These are phyloP conservation scores for Vireo griseus DNA, from an alignment of 2,797 vertebrate species.

Conservation along the genomic window DNA sequence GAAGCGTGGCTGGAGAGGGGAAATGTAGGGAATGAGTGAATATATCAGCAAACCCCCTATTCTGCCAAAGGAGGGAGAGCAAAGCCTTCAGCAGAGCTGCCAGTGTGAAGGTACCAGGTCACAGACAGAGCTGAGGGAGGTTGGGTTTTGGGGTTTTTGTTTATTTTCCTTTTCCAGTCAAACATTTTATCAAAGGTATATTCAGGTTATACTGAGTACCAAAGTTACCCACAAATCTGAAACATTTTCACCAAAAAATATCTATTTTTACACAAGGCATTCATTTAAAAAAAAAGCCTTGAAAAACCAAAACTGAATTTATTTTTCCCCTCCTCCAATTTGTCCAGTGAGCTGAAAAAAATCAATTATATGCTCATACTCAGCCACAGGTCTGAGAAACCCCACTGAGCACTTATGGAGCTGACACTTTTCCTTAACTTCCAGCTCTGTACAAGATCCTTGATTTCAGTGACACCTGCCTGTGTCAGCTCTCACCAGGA, in stretches of 20 bases:
- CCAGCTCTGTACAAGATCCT: background rate
- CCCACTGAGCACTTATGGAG: background rate
- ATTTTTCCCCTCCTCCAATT: background rate
- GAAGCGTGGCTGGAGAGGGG: background rate
- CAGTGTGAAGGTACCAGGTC: background rate
- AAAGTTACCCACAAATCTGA: background rate
- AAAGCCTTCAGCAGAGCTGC: background rate
- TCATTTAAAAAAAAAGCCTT: background rate
- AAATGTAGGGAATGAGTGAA: background rate
- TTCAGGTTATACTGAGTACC: background rate
- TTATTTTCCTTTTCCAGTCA: background rate
- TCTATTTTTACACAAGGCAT: background rate
- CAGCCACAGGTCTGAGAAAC: slow-evolving; percentile 1
- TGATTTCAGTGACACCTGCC: background rate
- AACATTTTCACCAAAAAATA: background rate
- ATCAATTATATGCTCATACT: background rate
- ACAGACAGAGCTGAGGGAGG: background rate
- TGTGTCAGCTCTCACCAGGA: slow-evolving; percentile 8
- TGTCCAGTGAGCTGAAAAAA: background rate
- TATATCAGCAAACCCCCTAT: background rate
- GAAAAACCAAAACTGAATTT: background rate
- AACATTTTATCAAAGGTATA: background rate
- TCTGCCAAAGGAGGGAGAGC: background rate
- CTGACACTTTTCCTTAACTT: slow-evolving; percentile 4
- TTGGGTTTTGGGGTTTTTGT: fast-evolving